phyloP scores from a whole-genome alignment of 2,888 invertebrate genomes.

The Drosophila fulvimacula region DNA sequence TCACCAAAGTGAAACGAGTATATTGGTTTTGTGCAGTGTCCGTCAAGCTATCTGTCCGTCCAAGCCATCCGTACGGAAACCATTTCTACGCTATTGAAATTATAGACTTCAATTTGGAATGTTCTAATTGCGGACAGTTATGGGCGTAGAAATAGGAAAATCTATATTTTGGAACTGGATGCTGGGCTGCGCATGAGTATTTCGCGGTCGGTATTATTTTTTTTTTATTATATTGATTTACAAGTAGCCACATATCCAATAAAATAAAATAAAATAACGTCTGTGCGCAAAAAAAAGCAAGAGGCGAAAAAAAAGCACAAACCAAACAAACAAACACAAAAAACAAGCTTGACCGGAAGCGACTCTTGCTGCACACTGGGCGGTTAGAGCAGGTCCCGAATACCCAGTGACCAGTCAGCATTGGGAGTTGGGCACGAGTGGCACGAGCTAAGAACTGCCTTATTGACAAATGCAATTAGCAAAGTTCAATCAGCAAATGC shows the following conservation, averaged over 20 bases:
- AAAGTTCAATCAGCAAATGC: conserved; percentile 13
- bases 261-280: conserved; percentile 14
- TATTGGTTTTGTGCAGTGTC: no score
- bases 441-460: conserved; percentile 17
- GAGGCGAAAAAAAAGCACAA: conserved; percentile 48
- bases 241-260: conserved; percentile 37
- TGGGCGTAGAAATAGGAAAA: no score
- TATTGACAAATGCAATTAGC: conserved; percentile 12
- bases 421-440: conserved; percentile 43
- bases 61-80: no score
- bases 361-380: conserved; percentile 59
- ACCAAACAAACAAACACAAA: conserved; percentile 34
- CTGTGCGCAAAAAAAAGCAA: conserved; percentile 68
- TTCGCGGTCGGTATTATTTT: no score
- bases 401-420: conserved; percentile 19
- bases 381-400: conserved; percentile 39
- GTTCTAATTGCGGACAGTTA: no score
- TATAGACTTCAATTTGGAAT: no score
- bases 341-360: conserved; percentile 75
- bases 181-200: no score
- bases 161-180: no score
- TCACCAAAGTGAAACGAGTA: no score
- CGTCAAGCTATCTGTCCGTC: no score
- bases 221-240: conserved; percentile 64
- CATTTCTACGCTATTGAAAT: no score